These are phyloP conservation scores for Podarcis muralis DNA, from an alignment of 2,113 vertebrate species.

Conservation along the genomic window DNA sequence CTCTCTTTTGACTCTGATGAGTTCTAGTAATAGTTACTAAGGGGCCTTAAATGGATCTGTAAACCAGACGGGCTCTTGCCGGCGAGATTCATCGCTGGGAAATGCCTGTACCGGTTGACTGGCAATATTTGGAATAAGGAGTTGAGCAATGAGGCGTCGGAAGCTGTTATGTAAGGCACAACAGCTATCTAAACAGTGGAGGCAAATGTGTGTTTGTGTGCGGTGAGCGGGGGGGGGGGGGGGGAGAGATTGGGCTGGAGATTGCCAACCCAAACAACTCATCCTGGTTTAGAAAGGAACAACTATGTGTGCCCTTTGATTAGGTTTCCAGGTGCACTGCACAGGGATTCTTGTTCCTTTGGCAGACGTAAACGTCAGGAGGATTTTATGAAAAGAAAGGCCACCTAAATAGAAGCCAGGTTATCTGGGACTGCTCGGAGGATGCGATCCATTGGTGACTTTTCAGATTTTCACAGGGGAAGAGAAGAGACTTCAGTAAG, in stretches of 20 bases:
- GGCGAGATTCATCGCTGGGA: not conserved
- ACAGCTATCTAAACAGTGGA: constrained; percentile 53
- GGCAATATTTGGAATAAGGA: constrained; percentile 24
- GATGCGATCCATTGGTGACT: no score
- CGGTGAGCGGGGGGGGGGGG: no score
- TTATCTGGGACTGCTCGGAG: not conserved
- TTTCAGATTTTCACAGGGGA: not conserved
- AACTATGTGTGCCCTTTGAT: not conserved
- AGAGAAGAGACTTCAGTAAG: not conserved
- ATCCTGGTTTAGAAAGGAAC: constrained; percentile 36
- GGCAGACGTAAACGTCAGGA: not conserved
- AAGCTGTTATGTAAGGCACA: constrained; percentile 57
- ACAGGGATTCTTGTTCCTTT: not conserved
- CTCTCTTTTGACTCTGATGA: not conserved
- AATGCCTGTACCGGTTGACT: constrained; percentile 21
- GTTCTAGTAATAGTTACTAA: not conserved
- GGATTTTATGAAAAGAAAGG: not conserved
- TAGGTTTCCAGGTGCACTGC: constrained; percentile 1
- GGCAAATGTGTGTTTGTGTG: not conserved
- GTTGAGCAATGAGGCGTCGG: constrained; percentile 39
- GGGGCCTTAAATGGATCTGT: not conserved
- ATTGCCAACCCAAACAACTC: not conserved
- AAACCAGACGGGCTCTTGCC: not conserved
- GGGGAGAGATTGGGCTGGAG: no score
- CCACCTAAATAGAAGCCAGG: not conserved